Conservation (phyloP, 1,140 invertebrate genomes). For the Neodiprion pinetum region DNA sequence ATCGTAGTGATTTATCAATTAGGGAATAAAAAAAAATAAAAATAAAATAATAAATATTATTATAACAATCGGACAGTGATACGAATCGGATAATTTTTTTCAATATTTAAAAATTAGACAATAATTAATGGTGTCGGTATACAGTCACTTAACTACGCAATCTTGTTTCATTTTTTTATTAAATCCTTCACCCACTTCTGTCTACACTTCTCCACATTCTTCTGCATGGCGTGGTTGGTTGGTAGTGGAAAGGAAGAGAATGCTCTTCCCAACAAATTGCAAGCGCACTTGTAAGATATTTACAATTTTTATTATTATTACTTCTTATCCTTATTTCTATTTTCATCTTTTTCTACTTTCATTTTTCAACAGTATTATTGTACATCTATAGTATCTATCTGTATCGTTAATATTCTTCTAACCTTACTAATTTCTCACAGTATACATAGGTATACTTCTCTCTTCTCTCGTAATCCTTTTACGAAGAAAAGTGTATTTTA, state of each 20-base stretch:
- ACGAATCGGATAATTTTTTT: slow-evolving; percentile 41
- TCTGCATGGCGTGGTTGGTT: slow-evolving; percentile 68
- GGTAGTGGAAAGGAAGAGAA: slow-evolving; percentile 75
- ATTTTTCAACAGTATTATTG: background rate
- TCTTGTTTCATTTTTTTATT: slow-evolving; percentile 61
- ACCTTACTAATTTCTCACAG: too few species aligned
- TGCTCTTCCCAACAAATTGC: slow-evolving; percentile 74
- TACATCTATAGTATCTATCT: too few species aligned
- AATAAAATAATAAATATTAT: background rate
- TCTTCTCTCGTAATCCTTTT: too few species aligned
- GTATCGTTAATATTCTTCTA: too few species aligned
- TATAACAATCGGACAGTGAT: slow-evolving; percentile 26
- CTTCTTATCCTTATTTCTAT: slow-evolving; percentile 28
- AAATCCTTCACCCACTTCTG: slow-evolving; percentile 62
- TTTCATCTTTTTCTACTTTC: slow-evolving; percentile 24
- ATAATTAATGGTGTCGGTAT: slow-evolving; percentile 50
- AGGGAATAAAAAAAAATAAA: slow-evolving; percentile 3
- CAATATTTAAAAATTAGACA: slow-evolving; percentile 35
- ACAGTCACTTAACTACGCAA: slow-evolving; percentile 59
- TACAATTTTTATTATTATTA: slow-evolving; percentile 60
- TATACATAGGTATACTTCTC: too few species aligned
- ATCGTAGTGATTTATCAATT: slow-evolving; percentile 7
- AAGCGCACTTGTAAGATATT: slow-evolving; percentile 73
- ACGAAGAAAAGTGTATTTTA: too few species aligned
- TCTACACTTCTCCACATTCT: slow-evolving; percentile 67